Evolutionary conservation across 2,888 invertebrate genomes (phyloP), one percentile per base, ranked within the genome.

Genomic region (Drosophila anomelani): DNA sequence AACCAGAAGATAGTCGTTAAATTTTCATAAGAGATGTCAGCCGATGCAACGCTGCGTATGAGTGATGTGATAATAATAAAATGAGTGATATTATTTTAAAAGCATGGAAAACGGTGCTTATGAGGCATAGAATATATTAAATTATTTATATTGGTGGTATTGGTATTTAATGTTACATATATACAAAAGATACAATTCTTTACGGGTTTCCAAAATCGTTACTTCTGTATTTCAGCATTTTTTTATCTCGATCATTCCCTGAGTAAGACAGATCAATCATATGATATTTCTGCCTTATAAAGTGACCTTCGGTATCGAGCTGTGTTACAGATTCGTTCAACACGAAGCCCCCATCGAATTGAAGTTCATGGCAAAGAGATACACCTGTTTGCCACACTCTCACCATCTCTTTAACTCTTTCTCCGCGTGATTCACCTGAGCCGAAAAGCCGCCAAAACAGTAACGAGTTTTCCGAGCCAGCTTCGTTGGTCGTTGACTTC

Each of bases 401-500:
- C 49, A 9, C n/a, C 34, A 32, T 49, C 38, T 49, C 47, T 71
- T 47, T n/a, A n/a, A 26, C 44, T 47, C 67, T 68, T 57, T 68
- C 57, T 49, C 26, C 36, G 23, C 39, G 41, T 68, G 67, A 68
- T 26, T 68, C 57, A 68, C 34, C 34, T 47, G 58, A 29, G 17
- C 46, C 39, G 20, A 51, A 51, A 51, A 51, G 51, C 49, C 32
- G 34, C 34, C 38, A 15, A 70, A 69, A 69, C 67, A 64, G 75
- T 57, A 72, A 66, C 72, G 67, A 57, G 72, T 72, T 73, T 73
- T 75, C 66, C 66, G 23, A 55, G 43, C 47, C 43, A 75, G 34
- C 64, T 66, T 20, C 43, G 67, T 67, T 73, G 73, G 73, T 73
- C 73, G 76, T 76, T 73, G 73, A 73, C 73, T 73, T 66, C 43